Base-by-base conservation (phyloP, 2,113 vertebrate species). In the Grammomys surdaster region DNA sequence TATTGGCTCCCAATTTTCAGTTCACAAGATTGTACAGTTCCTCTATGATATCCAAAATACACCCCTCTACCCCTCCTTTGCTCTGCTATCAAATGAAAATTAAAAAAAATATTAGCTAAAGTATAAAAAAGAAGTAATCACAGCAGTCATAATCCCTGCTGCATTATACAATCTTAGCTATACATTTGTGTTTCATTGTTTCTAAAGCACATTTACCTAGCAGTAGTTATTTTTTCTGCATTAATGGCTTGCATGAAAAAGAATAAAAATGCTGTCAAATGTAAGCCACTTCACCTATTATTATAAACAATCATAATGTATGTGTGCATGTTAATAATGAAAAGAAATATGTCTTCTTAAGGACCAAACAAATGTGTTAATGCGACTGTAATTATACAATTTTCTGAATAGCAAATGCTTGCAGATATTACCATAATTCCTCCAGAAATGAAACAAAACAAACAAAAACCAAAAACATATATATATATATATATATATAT, bases 131-230 rank as follows among this genome's bases (percentile, higher is more conserved):
- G 0, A 22, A 69, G 13, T 97, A 86, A 91, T 93, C 80, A 90
- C 28, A 93, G 88, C 51, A 93, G 12, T 80, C 80, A 43, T 89
- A 60, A 96, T 89, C 70, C 26, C 36, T 93, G 19, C 43, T 10
- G 0, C 87, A 75, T 65, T 48, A 60, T 40, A 70, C 19, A 63
- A 54, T 89, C 82, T 96, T 77, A 81, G 96, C 48, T 75, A 56
- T 69, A 65, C 0, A 46, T 95, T 81, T 90, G 76, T 92, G 46
- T 94, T 11, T 90, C 91, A 26, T 95, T 73, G 90, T 58, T 58
- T 56, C 82, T 89, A 93, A 96, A 93, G 70, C 96, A 33, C 73
- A 80, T 93, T 96, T 95, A 77, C 78, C 94, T 95, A 92, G 46
- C 36, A 87, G 69, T 80, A 69, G 73, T 89, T 69, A 91, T 58